Conservation (phyloP, 2,888 invertebrate genomes). For the Hirtodrosophila confusa region DNA sequence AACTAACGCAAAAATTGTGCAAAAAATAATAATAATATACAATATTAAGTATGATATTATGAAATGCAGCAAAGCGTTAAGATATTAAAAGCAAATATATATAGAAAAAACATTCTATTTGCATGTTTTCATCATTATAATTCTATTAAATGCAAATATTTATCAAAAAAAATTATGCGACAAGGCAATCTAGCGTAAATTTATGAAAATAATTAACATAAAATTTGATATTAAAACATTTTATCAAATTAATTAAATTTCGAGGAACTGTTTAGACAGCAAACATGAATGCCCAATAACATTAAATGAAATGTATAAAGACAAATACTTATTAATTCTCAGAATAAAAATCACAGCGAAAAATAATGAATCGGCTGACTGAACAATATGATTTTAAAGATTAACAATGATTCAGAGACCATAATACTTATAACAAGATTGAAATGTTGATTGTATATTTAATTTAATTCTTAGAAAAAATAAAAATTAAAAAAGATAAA, state of each 20-base stretch:
- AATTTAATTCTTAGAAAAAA: no score
- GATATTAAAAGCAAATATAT: conserved; percentile 57
- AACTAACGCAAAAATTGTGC: conserved; percentile 40
- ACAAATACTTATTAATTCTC: no score
- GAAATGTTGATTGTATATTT: no score
- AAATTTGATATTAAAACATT: conserved; percentile 2
- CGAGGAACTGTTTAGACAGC: no score
- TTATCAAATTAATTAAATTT: not conserved
- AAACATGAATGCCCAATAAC: not conserved
- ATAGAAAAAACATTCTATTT: conserved; percentile 6
- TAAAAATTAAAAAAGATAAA: no score
- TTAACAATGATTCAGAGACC: no score
- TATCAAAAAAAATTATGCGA: not conserved
- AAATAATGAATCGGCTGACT: no score
- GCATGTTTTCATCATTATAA: conserved; percentile 17
- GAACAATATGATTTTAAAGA: no score
- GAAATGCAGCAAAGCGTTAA: conserved; percentile 33
- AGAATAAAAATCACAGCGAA: no score
- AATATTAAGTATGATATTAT: conserved; percentile 40
- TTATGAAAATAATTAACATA: conserved; percentile 15
- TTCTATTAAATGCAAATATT: conserved; percentile 26
- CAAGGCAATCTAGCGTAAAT: conserved; percentile 7
- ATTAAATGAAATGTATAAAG: no score
- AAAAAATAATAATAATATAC: conserved; percentile 24
- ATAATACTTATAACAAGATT: no score